phyloP scores from a whole-genome alignment of 1,140 invertebrate species.

The Odontomachus brunneus region DNA sequence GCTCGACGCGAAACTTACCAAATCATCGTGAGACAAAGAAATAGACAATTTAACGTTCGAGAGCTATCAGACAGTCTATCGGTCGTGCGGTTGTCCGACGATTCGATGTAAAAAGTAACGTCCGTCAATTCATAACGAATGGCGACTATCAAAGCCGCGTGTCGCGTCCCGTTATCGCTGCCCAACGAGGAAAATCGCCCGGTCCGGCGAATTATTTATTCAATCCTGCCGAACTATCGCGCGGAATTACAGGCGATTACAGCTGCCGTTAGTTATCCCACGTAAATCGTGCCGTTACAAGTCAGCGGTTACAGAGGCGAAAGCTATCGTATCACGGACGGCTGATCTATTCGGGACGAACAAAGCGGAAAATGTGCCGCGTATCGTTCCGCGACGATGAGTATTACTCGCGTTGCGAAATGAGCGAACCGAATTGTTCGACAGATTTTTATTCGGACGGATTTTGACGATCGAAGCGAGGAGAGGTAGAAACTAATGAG shows the following conservation, averaged over 20 bases:
- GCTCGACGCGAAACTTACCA: constrained; percentile 19
- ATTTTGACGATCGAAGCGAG: no score
- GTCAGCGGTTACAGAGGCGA: constrained; percentile 35
- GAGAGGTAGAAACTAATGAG: no score
- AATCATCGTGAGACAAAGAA: constrained; percentile 32
- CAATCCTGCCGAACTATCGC: background rate
- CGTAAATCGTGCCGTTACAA: constrained; percentile 27
- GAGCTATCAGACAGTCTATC: background rate
- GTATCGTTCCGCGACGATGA: constrained; percentile 5
- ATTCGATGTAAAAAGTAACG: background rate
- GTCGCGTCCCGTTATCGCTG: background rate
- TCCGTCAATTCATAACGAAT: no score
- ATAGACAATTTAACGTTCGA: constrained; percentile 3
- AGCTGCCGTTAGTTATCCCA: constrained; percentile 7
- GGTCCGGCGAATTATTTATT: constrained; percentile 1
- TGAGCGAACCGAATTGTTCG: background rate
- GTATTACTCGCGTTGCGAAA: constrained; percentile 20
- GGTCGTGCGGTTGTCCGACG: background rate
- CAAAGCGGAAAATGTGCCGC: constrained; percentile 21
- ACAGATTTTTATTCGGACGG: no score
- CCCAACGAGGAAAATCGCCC: background rate
- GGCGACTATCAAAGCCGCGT: no score
- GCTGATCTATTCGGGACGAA: constrained; percentile 34
- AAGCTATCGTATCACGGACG: constrained; percentile 49
- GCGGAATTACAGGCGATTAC: background rate